These are phyloP conservation scores for Oryzias woworae DNA, from an alignment of 2,113 vertebrate genomes.

Conservation along the genomic window DNA sequence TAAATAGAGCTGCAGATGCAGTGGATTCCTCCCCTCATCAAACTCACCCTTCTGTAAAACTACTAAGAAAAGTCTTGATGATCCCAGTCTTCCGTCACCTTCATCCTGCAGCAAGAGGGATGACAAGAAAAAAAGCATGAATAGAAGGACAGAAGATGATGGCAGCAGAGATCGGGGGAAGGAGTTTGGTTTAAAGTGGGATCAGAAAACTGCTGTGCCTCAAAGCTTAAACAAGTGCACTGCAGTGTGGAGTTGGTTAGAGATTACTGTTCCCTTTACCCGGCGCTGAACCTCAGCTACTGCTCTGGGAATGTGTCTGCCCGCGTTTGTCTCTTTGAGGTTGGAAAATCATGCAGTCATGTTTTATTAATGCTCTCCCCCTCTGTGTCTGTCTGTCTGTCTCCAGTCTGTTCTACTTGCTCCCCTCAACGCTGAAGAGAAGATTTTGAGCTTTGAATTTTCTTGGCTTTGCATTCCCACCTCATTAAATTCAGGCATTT, in stretches of 20 bases:
- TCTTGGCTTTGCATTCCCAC: slow-evolving; percentile 46
- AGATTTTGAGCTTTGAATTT: slow-evolving; percentile 47
- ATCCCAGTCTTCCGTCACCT: slow-evolving; percentile 2
- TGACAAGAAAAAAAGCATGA: slow-evolving; percentile 21
- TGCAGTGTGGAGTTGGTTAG: slow-evolving; percentile 60
- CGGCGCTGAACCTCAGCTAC: slow-evolving; percentile 71
- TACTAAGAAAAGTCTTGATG: slow-evolving; percentile 2
- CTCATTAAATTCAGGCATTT: slow-evolving; percentile 5
- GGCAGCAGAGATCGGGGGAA: slow-evolving; percentile 23
- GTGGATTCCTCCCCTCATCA: slow-evolving; percentile 10
- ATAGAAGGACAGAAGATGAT: slow-evolving; percentile 27
- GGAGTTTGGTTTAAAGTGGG: slow-evolving; percentile 32
- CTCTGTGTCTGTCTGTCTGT: slow-evolving; percentile 44
- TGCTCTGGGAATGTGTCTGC: slow-evolving; percentile 63
- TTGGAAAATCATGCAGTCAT: slow-evolving; percentile 76
- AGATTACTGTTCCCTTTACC: slow-evolving; percentile 73
- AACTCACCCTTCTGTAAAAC: slow-evolving; percentile 33
- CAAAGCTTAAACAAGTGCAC: slow-evolving; percentile 54
- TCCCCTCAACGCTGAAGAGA: slow-evolving; percentile 26
- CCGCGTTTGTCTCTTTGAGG: slow-evolving; percentile 75
- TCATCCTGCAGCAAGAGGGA: slow-evolving; percentile 41
- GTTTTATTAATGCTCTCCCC: slow-evolving; percentile 76
- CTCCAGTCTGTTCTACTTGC: slow-evolving; percentile 32
- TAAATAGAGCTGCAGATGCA: slow-evolving; percentile 37
- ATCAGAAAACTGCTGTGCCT: slow-evolving; percentile 52